phyloP scores from a whole-genome alignment of 2,113 vertebrate genomes.

The Otocyon megalotis region DNA sequence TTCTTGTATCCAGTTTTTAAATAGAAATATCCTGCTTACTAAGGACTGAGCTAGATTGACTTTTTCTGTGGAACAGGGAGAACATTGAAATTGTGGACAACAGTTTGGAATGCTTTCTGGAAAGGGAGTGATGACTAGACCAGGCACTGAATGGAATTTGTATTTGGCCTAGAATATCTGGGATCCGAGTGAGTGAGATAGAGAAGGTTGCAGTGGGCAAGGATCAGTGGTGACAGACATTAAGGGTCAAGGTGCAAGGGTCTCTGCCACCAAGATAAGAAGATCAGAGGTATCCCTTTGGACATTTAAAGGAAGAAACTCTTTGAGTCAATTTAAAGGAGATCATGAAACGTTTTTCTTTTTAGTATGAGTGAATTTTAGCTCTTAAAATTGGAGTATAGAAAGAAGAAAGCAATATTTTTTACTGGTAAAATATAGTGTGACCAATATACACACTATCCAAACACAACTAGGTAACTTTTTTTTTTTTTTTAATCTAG shows the following conservation, averaged over 20 bases:
- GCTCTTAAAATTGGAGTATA: background rate
- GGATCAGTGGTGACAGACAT: background rate
- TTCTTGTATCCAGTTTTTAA: background rate
- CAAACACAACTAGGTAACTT: background rate
- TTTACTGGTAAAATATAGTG: background rate
- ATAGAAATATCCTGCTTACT: background rate
- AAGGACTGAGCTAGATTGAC: background rate
- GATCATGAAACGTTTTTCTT: background rate
- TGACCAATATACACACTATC: background rate
- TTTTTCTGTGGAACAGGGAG: background rate
- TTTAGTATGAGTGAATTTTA: background rate
- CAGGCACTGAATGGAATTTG: background rate
- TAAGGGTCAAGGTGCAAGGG: background rate
- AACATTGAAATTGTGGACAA: background rate
- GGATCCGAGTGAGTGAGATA: background rate
- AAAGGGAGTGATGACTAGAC: background rate
- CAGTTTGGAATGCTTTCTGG: background rate
- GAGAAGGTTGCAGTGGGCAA: background rate
- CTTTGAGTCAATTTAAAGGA: background rate
- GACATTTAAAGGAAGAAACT: background rate
- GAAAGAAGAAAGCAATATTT: background rate
- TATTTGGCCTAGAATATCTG: background rate
- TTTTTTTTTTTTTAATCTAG: background rate
- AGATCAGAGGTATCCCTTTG: background rate
- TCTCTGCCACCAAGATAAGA: accelerated